Evolutionary conservation across 2,113 vertebrate genomes (phyloP), one percentile per base, ranked within the genome.

Genomic region (Elaphurus davidianus): DNA sequence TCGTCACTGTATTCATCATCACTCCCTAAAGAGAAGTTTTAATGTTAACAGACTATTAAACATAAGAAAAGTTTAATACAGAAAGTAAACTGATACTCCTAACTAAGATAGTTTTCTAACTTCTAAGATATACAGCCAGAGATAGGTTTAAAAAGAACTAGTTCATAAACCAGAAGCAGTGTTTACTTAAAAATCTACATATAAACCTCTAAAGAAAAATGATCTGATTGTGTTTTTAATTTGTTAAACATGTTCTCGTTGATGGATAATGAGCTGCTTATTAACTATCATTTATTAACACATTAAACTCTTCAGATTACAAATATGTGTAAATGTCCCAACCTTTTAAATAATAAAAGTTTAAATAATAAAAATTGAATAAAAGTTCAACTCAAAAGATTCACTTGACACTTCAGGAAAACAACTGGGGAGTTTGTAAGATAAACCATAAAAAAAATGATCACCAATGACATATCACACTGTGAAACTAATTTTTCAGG

Each of bases 1-100:
- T 99, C 99, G 71, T 99, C 99, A 47, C 99, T 99, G 98, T 99
- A 99, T 98, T 99, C 99, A 92, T 99, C 99, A 79, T 99, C 99
- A 0, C 99, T 99, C 95, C 99, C 99, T 99, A 96, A 88, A 98
- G 96, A 98, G n/a, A 97, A 97, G 62, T 74, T 94, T 95, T 64
- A 93, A 91, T 45, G 43, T 94, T 30, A 97, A 91, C 17, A 96
- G 13, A 74, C 47, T 82, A 90, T 86, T 93, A 85, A 78, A 71
- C n/a, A 45, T 33, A 60, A 40, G 47, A 30, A 79, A 60, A 92
- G 50, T 25, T 60, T 67, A 62, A 36, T 16, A 5, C 30, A 90
- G 33, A 90, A 96, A 79, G 30, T 43, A 17, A 95, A 90, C 1
- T 90, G 30, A 40, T 21, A 86, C 52, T 91, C 55, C 83, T 59